Percentiles rank a stretch among this genome's conserved stretches.
phyloP scores from a whole-genome alignment of 2,113 vertebrate species.

The Dicerorhinus sumatrensis region DNA sequence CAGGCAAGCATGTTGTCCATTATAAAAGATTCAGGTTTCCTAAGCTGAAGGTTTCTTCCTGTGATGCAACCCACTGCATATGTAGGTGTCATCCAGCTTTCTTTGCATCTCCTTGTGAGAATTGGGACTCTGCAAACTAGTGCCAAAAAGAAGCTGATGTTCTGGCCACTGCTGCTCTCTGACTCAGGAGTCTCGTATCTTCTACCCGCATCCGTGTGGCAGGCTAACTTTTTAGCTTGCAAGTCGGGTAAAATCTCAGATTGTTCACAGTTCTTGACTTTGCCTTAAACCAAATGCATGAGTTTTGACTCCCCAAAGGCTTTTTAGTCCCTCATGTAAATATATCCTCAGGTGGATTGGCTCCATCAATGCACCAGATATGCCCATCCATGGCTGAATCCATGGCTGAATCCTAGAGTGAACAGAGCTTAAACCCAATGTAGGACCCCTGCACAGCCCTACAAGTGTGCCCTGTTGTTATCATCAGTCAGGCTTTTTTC shows the following conservation, averaged over 20 bases:
- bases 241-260: background rate
- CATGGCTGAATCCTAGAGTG: background rate
- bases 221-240: background rate
- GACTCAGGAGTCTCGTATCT: background rate
- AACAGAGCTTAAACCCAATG: background rate
- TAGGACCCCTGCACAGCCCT: background rate
- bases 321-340: background rate
- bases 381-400: background rate
- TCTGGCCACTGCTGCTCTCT: background rate
- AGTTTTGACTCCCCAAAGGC: background rate
- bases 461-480: background rate
- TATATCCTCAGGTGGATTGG: too few species aligned
- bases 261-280: background rate
- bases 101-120: too few species aligned
- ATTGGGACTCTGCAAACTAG: background rate
- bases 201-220: background rate
- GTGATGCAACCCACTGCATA: background rate
- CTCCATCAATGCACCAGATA: background rate
- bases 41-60: background rate
- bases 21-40: background rate
- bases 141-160: background rate
- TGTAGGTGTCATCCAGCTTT: too few species aligned
- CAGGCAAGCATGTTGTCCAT: background rate
- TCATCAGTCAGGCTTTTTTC: background rate
- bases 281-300: background rate